These are phyloP conservation scores for Philaenus spumarius DNA, from an alignment of 1,140 invertebrate species.

Conservation along the genomic window DNA sequence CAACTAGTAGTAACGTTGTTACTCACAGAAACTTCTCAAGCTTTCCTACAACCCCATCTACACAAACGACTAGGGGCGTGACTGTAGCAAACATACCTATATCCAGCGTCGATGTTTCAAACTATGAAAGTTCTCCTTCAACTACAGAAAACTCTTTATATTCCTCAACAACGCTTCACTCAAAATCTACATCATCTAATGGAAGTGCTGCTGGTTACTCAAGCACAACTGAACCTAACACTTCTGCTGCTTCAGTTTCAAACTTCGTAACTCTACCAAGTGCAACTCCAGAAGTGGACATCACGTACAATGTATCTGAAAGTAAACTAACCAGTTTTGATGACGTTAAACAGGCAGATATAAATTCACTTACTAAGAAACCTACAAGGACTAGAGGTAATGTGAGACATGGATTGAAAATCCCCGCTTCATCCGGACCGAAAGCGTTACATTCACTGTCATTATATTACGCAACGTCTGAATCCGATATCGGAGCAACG, in stretches of 20 bases:
- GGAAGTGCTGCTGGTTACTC: too few relatives aligned
- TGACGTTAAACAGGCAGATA: conserved; percentile 4
- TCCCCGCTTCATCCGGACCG: conserved; percentile 51
- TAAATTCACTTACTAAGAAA: neutral
- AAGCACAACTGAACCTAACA: too few relatives aligned
- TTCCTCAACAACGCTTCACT: too few relatives aligned
- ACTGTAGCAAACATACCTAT: too few relatives aligned
- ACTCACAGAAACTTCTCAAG: neutral
- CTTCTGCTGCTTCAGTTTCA: too few relatives aligned
- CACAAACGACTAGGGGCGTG: neutral
- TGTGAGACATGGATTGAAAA: neutral
- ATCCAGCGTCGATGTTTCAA: too few relatives aligned
- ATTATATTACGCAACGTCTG: conserved; percentile 63
- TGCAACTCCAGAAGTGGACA: too few relatives aligned
- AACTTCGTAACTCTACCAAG: too few relatives aligned
- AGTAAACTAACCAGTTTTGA: conserved; percentile 7
- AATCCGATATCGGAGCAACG: conserved; percentile 10
- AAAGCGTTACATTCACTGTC: conserved; percentile 68
- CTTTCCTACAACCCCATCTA: neutral
- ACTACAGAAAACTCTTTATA: too few relatives aligned
- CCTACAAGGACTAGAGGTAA: neutral
- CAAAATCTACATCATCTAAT: too few relatives aligned
- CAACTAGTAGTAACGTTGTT: neutral
- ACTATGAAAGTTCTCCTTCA: too few relatives aligned
- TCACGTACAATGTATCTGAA: too few relatives aligned